Evolutionary conservation across 2,888 invertebrate genomes (phyloP).

Genomic region (Omphaloscelis lunosa): DNA sequence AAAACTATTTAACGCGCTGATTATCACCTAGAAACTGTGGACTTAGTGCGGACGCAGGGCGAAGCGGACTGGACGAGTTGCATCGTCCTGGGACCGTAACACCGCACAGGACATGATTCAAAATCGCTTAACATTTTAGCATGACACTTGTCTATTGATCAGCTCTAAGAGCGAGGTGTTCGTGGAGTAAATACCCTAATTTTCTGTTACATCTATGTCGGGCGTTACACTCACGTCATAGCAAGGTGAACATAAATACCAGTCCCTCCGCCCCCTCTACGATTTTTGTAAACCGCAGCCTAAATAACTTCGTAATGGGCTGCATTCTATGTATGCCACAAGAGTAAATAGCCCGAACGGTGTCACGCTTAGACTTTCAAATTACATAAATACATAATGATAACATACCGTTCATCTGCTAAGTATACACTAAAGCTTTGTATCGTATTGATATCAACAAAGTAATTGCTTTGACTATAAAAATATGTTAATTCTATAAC

Average conservation of each 20-base stretch:
- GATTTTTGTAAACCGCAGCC: no score
- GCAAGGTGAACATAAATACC: background rate
- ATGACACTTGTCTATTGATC: background rate
- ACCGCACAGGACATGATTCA: background rate
- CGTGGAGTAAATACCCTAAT: background rate
- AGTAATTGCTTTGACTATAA: constrained; percentile 58
- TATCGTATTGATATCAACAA: constrained; percentile 55
- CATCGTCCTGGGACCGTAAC: background rate
- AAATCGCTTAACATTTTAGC: background rate
- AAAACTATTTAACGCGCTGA: background rate
- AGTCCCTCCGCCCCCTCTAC: background rate
- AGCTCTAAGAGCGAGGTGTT: background rate
- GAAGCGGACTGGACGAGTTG: background rate
- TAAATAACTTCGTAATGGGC: background rate
- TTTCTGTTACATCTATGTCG: background rate
- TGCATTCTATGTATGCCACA: background rate
- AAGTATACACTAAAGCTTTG: constrained; percentile 40
- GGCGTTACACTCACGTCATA: background rate
- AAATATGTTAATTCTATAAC: constrained; percentile 66
- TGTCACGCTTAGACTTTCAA: constrained; percentile 5
- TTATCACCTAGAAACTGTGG: background rate
- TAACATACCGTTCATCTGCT: constrained; percentile 6
- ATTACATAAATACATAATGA: constrained; percentile 8
- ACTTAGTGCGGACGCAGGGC: background rate
- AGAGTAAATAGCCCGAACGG: background rate